phyloP scores from a whole-genome alignment of 2,888 invertebrate genomes.

The Drosophila testacea region DNA sequence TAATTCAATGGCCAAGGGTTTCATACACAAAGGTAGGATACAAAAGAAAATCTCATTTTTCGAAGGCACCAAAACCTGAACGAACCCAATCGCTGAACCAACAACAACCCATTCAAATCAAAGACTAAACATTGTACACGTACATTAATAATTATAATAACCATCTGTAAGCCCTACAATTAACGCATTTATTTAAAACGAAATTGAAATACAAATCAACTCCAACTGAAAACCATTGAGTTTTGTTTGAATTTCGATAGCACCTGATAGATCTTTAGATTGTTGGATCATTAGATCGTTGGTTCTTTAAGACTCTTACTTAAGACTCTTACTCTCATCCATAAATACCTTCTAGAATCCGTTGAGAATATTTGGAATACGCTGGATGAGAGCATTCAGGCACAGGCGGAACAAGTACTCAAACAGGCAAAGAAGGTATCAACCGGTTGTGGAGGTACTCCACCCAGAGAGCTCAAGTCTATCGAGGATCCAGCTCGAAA shows the following conservation, averaged over 20 bases:
- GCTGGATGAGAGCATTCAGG: constrained; percentile 84
- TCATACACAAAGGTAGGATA: constrained; percentile 88
- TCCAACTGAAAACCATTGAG: constrained; percentile 53
- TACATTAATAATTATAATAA: constrained; percentile 40
- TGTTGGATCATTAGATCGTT: background rate
- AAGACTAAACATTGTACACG: constrained; percentile 62
- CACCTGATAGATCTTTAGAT: constrained; percentile 5
- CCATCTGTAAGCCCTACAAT: constrained; percentile 48
- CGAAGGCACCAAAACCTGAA: constrained; percentile 88
- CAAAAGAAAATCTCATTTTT: constrained; percentile 90
- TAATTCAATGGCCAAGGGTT: constrained; percentile 82
- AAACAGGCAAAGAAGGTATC: constrained; percentile 85
- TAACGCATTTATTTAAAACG: constrained; percentile 73
- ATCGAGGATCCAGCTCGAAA: constrained; percentile 4
- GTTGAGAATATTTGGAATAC: constrained; percentile 85
- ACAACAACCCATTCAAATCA: constrained; percentile 13
- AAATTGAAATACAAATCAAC: constrained; percentile 66
- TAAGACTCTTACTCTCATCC: constrained; percentile 52
- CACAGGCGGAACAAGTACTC: constrained; percentile 78
- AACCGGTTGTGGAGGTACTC: constrained; percentile 88
- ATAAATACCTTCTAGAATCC: constrained; percentile 71
- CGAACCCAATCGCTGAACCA: constrained; percentile 37
- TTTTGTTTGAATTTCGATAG: constrained; percentile 60
- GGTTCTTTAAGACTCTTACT: constrained; percentile 5
- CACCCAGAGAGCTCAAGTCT: constrained; percentile 87